A percentile compares a stretch with the other conserved stretches of the same genome.
These are phyloP conservation scores for Pavo muticus DNA, from an alignment of 2,113 vertebrate species.

Conservation along the genomic window DNA sequence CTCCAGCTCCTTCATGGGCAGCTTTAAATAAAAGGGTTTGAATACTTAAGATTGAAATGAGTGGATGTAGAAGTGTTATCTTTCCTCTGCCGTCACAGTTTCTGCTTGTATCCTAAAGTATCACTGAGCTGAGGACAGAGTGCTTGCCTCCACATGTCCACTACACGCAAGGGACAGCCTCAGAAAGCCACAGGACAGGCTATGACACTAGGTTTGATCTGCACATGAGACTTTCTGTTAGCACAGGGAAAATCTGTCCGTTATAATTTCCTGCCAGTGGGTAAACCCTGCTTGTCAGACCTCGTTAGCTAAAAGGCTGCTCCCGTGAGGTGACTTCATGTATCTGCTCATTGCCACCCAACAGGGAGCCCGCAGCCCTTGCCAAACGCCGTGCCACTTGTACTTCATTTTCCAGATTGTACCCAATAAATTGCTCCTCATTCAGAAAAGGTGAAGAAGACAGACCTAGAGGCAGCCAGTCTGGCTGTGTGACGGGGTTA, in stretches of 20 bases:
- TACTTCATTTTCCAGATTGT: slow-evolving; percentile 9
- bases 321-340: background rate
- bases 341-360: background rate
- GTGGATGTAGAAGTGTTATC: background rate
- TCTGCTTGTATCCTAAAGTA: background rate
- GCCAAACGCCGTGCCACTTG: background rate
- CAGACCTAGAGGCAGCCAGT: background rate
- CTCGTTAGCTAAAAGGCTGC: background rate
- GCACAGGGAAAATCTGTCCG: background rate
- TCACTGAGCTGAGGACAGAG: background rate
- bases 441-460: background rate
- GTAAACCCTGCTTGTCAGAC: slow-evolving; percentile 47
- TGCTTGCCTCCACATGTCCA: background rate
- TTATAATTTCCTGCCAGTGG: slow-evolving; percentile 24
- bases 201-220: slow-evolving; percentile 5
- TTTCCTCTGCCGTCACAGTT: background rate
- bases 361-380: background rate
- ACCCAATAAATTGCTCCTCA: background rate
- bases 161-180: background rate
- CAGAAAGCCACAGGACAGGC: background rate
- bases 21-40: background rate
- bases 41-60: background rate
- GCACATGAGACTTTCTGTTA: slow-evolving; percentile 11
- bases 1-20: background rate
- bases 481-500: background rate